Evolutionary conservation across 2,113 vertebrate species (phyloP).

Genomic region (Periophthalmodon schlosseri): DNA sequence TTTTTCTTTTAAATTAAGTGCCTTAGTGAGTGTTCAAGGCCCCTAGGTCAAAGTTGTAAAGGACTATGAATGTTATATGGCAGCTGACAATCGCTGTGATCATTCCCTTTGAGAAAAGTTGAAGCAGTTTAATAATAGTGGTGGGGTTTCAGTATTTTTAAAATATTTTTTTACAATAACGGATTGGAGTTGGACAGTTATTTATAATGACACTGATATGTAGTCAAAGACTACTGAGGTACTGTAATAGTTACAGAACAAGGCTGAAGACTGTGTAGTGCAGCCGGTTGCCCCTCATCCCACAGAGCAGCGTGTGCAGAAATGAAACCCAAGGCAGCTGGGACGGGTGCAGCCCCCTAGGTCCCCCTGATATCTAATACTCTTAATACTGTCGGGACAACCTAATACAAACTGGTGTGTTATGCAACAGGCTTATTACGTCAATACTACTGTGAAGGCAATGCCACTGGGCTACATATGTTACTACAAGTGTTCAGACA

Average conservation of each 20-base stretch:
- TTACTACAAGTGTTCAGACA: background rate
- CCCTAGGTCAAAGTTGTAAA: background rate
- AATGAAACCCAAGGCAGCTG: constrained; percentile 27
- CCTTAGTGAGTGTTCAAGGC: constrained; percentile 44
- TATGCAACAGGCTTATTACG: constrained; percentile 16
- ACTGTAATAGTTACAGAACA: constrained; percentile 7
- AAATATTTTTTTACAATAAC: constrained; percentile 4
- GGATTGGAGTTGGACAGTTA: background rate
- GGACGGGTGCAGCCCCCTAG: background rate
- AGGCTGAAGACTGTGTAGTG: constrained; percentile 22
- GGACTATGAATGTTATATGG: constrained; percentile 26
- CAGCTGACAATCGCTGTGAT: constrained; percentile 37
- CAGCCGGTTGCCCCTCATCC: constrained; percentile 16
- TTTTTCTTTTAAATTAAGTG: constrained; percentile 41
- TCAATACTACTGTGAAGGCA: background rate
- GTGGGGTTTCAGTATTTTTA: background rate
- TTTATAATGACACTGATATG: background rate
- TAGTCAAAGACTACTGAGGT: background rate
- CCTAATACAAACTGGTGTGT: background rate
- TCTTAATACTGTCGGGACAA: background rate
- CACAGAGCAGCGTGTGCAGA: constrained; percentile 17
- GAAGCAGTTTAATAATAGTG: background rate
- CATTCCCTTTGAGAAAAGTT: constrained; percentile 35
- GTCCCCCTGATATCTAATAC: background rate
- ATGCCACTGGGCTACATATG: background rate